Conservation (phyloP, 1,140 invertebrate species). For the Dryas iulia region DNA sequence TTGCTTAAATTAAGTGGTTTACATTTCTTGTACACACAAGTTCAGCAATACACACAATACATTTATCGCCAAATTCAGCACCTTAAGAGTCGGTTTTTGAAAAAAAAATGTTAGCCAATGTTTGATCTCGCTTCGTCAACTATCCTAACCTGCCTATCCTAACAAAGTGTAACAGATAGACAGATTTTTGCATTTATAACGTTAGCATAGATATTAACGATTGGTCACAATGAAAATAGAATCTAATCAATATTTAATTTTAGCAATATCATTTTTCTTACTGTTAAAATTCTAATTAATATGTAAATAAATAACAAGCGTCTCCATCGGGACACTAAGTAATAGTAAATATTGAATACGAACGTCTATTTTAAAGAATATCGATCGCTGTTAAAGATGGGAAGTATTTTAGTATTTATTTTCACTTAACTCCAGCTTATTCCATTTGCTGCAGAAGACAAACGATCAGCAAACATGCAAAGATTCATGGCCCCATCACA, state of each 20-base stretch:
- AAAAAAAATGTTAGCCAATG: too few species aligned
- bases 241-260: background rate
- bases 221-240: too few species aligned
- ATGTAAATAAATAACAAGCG: background rate
- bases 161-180: too few species aligned
- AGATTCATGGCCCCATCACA: slow-evolving; percentile 3
- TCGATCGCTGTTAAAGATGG: slow-evolving; percentile 7
- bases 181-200: too few species aligned
- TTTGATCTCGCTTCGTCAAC: too few species aligned
- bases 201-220: too few species aligned
- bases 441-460: slow-evolving; percentile 10
- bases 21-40: too few species aligned
- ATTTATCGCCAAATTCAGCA: too few species aligned
- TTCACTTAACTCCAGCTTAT: slow-evolving; percentile 21
- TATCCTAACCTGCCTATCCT: too few species aligned
- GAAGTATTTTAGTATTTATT: slow-evolving; percentile 20
- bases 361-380: slow-evolving; percentile 9
- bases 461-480: slow-evolving; percentile 21
- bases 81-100: too few species aligned
- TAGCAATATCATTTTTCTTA: background rate
- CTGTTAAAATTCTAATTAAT: background rate
- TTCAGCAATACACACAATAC: too few species aligned
- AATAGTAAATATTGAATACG: slow-evolving; percentile 1
- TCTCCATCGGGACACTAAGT: background rate
- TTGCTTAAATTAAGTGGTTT: too few species aligned